A percentile compares a stretch with the other conserved stretches of the same genome.
Evolutionary conservation across 53 echinoderm and acorn worm genomes (phyloP).

Genomic region (Paracentrotus lividus): DNA sequence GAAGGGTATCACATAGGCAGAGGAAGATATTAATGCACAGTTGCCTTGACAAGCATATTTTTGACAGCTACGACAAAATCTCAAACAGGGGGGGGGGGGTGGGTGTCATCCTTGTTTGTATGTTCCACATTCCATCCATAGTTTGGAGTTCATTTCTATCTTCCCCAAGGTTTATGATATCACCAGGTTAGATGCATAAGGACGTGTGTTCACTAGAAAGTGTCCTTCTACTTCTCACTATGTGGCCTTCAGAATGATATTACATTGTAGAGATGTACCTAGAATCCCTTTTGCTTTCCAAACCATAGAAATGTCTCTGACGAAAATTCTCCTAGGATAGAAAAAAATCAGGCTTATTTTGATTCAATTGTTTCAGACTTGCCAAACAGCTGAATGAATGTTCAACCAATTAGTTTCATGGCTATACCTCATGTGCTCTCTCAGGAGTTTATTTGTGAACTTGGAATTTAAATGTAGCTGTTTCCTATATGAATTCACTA

Average conservation of each 20-base stretch:
- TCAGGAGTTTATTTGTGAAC: neutral
- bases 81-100: neutral
- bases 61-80: neutral
- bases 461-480: neutral
- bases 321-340: too few relatives aligned
- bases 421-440: neutral
- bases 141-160: conserved; percentile 34
- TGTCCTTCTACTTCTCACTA: neutral
- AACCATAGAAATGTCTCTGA: too few relatives aligned
- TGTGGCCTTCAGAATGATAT: neutral
- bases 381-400: conserved; percentile 27
- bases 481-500: neutral
- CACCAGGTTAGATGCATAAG: neutral
- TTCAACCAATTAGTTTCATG: neutral
- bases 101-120: conserved; percentile 11
- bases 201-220: neutral
- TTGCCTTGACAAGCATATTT: conserved; percentile 3
- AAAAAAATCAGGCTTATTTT: too few relatives aligned
- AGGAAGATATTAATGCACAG: neutral
- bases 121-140: conserved; percentile 35
- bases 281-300: too few relatives aligned
- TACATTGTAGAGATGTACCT: neutral
- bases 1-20: neutral
- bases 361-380: too few relatives aligned
- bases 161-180: conserved; percentile 17